These are phyloP conservation scores for Eulemur macaco DNA, from an alignment of 2,113 vertebrate genomes.

Conservation along the genomic window DNA sequence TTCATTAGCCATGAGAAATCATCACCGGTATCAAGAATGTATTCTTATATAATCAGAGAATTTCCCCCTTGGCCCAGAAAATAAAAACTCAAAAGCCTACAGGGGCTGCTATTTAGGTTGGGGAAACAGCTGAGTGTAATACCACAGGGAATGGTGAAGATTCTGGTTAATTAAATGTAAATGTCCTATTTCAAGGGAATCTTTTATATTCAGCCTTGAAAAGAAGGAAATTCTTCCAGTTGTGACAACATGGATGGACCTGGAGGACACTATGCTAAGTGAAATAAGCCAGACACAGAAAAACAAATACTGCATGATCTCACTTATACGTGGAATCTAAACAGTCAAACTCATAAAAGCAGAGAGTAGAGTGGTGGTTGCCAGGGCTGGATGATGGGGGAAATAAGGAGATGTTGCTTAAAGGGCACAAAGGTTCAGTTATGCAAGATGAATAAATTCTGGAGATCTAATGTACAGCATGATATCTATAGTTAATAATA, in stretches of 20 bases:
- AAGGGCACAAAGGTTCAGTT: not conserved
- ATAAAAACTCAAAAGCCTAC: not conserved
- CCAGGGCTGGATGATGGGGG: not conserved
- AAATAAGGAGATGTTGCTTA: not conserved
- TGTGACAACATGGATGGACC: not conserved
- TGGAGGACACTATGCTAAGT: not conserved
- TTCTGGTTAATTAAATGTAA: not conserved
- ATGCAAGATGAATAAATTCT: not conserved
- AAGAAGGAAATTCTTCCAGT: not conserved
- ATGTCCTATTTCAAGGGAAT: not conserved
- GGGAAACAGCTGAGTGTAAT: not conserved
- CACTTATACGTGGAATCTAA: not conserved
- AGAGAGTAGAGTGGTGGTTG: not conserved
- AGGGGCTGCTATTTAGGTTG: not conserved
- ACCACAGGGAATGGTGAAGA: not conserved
- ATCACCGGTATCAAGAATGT: not conserved
- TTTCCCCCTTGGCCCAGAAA: not conserved
- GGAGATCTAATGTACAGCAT: not conserved
- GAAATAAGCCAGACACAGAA: not conserved
- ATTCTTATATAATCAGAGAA: constrained; percentile 11
- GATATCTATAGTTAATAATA: not conserved
- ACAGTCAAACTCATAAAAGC: not conserved
- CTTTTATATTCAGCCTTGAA: not conserved
- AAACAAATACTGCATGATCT: not conserved
- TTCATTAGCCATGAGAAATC: not conserved